Evolutionary conservation across 2,797 vertebrate species (phyloP).

Genomic region (Bovichtus variegatus): DNA sequence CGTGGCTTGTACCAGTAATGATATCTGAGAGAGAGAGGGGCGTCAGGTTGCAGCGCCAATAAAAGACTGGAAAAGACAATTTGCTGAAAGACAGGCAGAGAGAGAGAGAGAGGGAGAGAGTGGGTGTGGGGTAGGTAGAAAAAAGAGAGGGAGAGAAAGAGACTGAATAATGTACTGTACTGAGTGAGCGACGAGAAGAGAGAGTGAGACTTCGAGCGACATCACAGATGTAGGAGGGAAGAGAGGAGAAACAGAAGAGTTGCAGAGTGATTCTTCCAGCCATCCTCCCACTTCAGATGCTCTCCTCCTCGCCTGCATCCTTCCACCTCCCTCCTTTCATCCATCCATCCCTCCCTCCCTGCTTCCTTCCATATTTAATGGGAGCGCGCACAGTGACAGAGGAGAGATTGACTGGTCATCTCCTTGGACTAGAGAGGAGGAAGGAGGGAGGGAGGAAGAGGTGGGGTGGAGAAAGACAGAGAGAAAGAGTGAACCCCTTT

Average conservation of each 20-base stretch:
- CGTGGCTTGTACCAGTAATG: conserved; percentile 69
- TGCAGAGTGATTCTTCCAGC: conserved; percentile 72
- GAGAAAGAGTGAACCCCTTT: conserved; percentile 72
- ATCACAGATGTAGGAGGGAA: conserved; percentile 71
- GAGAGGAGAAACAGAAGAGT: conserved; percentile 70
- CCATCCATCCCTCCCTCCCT: conserved; percentile 49
- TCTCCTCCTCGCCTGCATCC: conserved; percentile 72
- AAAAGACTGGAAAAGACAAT: conserved; percentile 78
- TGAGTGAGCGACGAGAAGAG: no score
- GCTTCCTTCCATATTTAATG: conserved; percentile 69
- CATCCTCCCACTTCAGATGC: conserved; percentile 78
- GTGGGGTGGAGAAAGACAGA: conserved; percentile 52
- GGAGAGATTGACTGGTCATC: conserved; percentile 75
- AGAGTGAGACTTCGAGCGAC: conserved; percentile 69
- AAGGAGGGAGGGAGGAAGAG: conserved; percentile 52
- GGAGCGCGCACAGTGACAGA: conserved; percentile 67
- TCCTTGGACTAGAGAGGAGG: conserved; percentile 60
- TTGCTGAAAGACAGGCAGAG: conserved; percentile 65
- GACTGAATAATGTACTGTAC: no score
- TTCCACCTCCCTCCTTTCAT: conserved; percentile 69
- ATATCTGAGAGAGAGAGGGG: conserved; percentile 70
- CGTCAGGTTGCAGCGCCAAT: conserved; percentile 78
- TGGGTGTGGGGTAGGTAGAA: no score
- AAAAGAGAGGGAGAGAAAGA: conserved; percentile 16
- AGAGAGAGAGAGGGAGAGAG: conserved; percentile 19